These are phyloP conservation scores for Pristionchus entomophagus DNA, from an alignment of 2,888 invertebrate species.

Conservation along the genomic window DNA sequence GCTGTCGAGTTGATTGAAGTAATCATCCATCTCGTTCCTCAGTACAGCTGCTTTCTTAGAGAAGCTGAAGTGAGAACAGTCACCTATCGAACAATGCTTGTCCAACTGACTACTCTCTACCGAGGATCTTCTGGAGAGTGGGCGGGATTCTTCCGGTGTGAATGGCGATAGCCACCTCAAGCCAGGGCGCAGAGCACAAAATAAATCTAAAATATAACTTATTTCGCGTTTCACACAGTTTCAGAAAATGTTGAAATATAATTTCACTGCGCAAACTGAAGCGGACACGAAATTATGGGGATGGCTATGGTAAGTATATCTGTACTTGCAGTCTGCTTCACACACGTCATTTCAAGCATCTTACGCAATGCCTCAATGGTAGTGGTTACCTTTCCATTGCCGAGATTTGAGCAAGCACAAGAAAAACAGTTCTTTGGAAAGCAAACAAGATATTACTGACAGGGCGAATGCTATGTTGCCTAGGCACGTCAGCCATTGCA, in stretches of 20 bases:
- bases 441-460: not conserved
- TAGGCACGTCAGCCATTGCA: not conserved
- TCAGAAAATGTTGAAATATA: too few species aligned
- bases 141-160: not conserved
- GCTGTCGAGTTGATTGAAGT: not conserved
- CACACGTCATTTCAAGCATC: too few species aligned
- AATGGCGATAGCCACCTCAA: not conserved
- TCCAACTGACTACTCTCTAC: not conserved
- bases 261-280: too few species aligned
- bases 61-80: not conserved
- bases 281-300: too few species aligned
- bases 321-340: too few species aligned
- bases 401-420: too few species aligned
- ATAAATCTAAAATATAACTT: not conserved
- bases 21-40: not conserved
- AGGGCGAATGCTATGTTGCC: conserved; percentile 10
- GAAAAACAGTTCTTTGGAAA: not conserved
- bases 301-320: too few species aligned
- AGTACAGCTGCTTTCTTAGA: not conserved
- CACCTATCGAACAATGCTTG: too few species aligned
- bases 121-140: not conserved
- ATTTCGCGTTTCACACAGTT: too few species aligned
- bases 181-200: not conserved
- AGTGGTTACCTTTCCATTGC: too few species aligned
- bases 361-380: too few species aligned